A percentile compares a stretch with the other conserved stretches of the same genome.
Evolutionary conservation across 2,113 vertebrate species (phyloP).

Genomic region (Sclerurus mexicanus): DNA sequence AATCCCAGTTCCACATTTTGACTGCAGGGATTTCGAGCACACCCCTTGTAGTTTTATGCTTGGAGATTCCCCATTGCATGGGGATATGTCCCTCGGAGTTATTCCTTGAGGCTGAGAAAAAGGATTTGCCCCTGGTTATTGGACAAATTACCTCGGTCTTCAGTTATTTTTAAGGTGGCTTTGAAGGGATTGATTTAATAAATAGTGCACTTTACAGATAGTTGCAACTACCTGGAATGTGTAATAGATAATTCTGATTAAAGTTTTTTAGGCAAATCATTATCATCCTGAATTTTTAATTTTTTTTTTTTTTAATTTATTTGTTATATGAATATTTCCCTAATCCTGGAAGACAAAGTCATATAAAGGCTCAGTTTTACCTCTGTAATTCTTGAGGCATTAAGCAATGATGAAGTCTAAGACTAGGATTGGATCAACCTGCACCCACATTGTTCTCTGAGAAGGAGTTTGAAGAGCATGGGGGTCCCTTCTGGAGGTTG

Average conservation of each 20-base stretch:
- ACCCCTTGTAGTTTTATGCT: too few relatives aligned
- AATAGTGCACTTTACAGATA: too few relatives aligned
- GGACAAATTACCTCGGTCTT: too few relatives aligned
- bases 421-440: fast-evolving
- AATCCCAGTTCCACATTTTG: too few relatives aligned
- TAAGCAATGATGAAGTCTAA: fast-evolving
- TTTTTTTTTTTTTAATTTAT: fast-evolving
- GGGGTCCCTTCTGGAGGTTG: neutral
- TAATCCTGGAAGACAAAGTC: fast-evolving
- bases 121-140: too few relatives aligned
- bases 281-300: fast-evolving
- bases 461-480: neutral
- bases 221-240: fast-evolving
- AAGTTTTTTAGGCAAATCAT: neutral
- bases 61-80: too few relatives aligned
- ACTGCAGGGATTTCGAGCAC: too few relatives aligned
- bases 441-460: neutral
- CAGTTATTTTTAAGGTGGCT: too few relatives aligned
- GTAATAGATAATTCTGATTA: neutral
- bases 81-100: too few relatives aligned
- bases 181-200: too few relatives aligned
- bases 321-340: fast-evolving
- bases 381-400: neutral
- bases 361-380: fast-evolving
- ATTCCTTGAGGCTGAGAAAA: too few relatives aligned